phyloP scores from a whole-genome alignment of 2,888 invertebrate species.

The Clistopyga incitator region DNA sequence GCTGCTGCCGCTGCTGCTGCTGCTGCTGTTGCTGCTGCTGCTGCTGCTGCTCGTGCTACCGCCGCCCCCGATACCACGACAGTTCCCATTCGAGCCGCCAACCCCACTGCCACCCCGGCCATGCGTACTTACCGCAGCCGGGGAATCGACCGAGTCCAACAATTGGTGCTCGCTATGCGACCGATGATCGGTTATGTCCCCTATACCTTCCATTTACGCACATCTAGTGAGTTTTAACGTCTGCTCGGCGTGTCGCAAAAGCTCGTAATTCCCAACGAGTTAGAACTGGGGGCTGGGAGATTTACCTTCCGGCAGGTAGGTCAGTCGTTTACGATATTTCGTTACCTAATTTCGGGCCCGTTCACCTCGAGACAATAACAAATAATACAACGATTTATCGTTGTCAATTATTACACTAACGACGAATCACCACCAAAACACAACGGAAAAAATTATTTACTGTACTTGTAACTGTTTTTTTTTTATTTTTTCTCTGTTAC shows the following conservation, averaged over 20 bases:
- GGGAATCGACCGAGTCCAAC: slow-evolving; percentile 85
- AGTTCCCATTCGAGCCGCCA: slow-evolving; percentile 81
- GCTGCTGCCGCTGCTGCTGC: slow-evolving; percentile 86
- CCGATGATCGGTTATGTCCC: slow-evolving; percentile 84
- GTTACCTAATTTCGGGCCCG: not conserved
- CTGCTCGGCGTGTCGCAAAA: slow-evolving; percentile 36
- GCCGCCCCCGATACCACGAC: slow-evolving; percentile 73
- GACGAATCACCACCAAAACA: not conserved
- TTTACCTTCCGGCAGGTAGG: slow-evolving; percentile 7
- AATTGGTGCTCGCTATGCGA: slow-evolving; percentile 83
- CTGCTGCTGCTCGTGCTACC: slow-evolving; percentile 71
- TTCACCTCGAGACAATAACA: not conserved
- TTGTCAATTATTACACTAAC: slow-evolving; percentile 10
- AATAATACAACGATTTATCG: not conserved
- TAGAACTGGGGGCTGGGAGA: not conserved
- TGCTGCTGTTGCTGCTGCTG: slow-evolving; percentile 81
- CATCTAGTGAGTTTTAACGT: slow-evolving; percentile 79
- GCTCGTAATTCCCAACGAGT: not conserved
- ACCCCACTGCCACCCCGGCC: slow-evolving; percentile 80
- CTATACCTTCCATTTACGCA: slow-evolving; percentile 84
- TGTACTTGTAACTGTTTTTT: not conserved
- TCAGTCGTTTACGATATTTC: not conserved
- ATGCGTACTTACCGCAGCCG: slow-evolving; percentile 83
- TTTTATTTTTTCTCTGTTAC: not conserved
- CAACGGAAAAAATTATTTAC: not conserved